Conservation (phyloP, 1,140 invertebrate species). For the Ips nitidus region DNA sequence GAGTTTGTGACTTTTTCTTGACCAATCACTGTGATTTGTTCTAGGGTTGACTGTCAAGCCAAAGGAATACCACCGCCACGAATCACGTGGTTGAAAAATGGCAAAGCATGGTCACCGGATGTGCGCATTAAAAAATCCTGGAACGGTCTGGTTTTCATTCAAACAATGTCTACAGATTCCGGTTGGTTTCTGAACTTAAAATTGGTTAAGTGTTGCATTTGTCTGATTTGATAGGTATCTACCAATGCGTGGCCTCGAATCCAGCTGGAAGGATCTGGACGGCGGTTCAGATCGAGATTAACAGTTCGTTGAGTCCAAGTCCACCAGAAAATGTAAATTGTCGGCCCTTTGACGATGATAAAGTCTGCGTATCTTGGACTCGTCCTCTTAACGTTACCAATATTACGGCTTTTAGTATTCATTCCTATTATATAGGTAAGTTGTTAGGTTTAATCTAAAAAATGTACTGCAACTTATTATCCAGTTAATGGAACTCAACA, state of each 20-base stretch:
- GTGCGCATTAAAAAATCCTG: slow-evolving; percentile 43
- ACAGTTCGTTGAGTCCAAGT: slow-evolving; percentile 54
- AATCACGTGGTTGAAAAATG: slow-evolving; percentile 72
- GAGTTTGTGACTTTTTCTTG: background rate
- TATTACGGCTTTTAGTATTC: slow-evolving; percentile 65
- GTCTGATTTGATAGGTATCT: slow-evolving; percentile 58
- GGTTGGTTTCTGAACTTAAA: slow-evolving; percentile 34
- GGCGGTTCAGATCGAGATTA: slow-evolving; percentile 58
- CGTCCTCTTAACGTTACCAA: slow-evolving; percentile 52
- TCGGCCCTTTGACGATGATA: slow-evolving; percentile 56
- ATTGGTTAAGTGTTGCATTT: slow-evolving; percentile 12
- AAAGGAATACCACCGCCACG: slow-evolving; percentile 64
- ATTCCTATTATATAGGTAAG: slow-evolving; percentile 61
- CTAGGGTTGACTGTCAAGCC: slow-evolving; percentile 66
- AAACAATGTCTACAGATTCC: slow-evolving; percentile 46
- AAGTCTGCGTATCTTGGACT: slow-evolving; percentile 62
- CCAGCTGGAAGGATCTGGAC: slow-evolving; percentile 64
- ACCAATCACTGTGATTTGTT: background rate
- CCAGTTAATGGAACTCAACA: slow-evolving; percentile 48
- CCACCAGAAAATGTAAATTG: slow-evolving; percentile 62
- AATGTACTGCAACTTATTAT: slow-evolving; percentile 1
- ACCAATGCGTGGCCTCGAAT: slow-evolving; percentile 77
- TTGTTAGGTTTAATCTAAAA: background rate
- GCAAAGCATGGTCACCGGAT: slow-evolving; percentile 62
- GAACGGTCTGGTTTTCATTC: slow-evolving; percentile 43